A percentile compares a stretch with the other conserved stretches of the same genome.
phyloP scores from a whole-genome alignment of 2,888 invertebrate species.

The Drosophila rubida region DNA sequence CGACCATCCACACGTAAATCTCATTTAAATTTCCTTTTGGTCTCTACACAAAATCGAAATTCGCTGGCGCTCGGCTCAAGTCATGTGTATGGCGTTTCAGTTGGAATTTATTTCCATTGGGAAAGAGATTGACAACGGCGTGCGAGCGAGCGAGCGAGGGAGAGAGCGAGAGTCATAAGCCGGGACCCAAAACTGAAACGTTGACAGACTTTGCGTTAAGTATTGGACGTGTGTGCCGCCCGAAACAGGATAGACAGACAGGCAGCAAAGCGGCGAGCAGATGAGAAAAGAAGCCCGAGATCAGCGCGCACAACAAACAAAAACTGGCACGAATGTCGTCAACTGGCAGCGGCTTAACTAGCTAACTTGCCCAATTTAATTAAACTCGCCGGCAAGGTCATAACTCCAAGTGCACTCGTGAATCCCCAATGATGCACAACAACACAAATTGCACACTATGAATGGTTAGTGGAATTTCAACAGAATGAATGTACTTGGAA shows the following conservation, averaged over 20 bases:
- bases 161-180: slow-evolving; percentile 13
- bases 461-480: too few relatives aligned
- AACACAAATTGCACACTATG: background rate
- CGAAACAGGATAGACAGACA: background rate
- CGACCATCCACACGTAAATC: slow-evolving; percentile 38
- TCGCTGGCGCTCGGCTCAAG: background rate
- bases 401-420: too few relatives aligned
- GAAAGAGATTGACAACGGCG: background rate
- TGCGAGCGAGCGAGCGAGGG: background rate
- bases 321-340: background rate
- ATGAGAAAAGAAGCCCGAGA: background rate
- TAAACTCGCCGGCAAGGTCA: background rate
- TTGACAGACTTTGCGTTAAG: background rate
- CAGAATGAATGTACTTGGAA: too few relatives aligned
- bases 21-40: slow-evolving; percentile 72
- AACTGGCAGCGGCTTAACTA: background rate
- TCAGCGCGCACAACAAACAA: background rate
- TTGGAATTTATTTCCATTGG: slow-evolving; percentile 15
- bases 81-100: slow-evolving; percentile 8
- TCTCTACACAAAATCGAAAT: slow-evolving; percentile 52
- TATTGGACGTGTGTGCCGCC: background rate
- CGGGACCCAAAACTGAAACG: background rate
- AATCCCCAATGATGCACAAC: too few relatives aligned
- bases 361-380: background rate
- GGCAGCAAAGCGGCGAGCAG: too few relatives aligned